Evolutionary conservation across 2,888 invertebrate genomes (phyloP), one percentile per base, ranked within the genome.

Genomic region (Cheilosia vulpina): DNA sequence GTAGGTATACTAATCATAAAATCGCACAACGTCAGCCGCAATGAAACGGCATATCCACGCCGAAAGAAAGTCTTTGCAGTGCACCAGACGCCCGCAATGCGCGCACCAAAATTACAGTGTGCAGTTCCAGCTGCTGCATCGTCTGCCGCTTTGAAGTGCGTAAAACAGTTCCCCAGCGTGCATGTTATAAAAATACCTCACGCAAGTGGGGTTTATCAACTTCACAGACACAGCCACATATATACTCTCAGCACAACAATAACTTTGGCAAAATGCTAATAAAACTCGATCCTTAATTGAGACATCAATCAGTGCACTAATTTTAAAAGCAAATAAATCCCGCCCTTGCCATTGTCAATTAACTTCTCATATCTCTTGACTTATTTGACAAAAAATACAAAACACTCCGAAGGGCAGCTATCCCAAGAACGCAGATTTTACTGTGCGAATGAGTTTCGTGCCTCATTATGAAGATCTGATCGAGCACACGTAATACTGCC

Each of bases 291-390:
- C 13, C 57, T 79, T 83, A 83, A 83, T 83, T 79, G 73, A 83
- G 73, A 45, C 83, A 79, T 83, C 79, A 62, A 79, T 79, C 83
- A 83, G 57, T 57, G 57, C 43, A 79, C 83, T 79, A 72, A 83
- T 83, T 79, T 83, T 65, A 45, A 69, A 73, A 73, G 62, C 57
- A 17, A 62, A 79, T 83, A 83, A 83, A 79, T 83, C 68, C 79
- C 38, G 11, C 6, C 52, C 52, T 72, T 57, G n/a, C 11, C 62
- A 55, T 58, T 60, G 63, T 73, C 73, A 79, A 83, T 83, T 73
- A 58, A 63, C 24, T 79, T 57, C 63, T 38, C 68, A 73, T 83
- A 63, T 68, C 73, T 79, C 65, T 68, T 73, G 83, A 83, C 34
- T 83, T 83, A 83, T 83, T 83, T n/a, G n/a, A 68, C 52, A 34